phyloP scores from a whole-genome alignment of 2,888 invertebrate species.

The Clusia tigrina region DNA sequence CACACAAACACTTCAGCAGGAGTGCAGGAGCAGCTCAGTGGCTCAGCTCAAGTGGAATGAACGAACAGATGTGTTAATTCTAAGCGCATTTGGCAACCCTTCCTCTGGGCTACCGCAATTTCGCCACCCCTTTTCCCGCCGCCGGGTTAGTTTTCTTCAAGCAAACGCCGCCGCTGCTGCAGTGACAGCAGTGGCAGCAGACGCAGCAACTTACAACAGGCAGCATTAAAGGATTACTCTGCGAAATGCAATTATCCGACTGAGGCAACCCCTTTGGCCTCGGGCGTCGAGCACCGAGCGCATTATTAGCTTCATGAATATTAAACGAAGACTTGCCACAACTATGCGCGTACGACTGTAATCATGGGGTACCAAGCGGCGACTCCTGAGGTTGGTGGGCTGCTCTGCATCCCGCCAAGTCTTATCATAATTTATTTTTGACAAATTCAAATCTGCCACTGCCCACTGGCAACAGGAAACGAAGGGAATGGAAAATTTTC shows the following conservation, averaged over 20 bases:
- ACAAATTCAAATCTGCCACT: conserved; percentile 13
- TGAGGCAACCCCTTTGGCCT: conserved; percentile 45
- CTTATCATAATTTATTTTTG: conserved; percentile 25
- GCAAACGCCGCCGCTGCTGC: background rate
- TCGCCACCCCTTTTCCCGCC: conserved; percentile 44
- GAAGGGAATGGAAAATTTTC: no score
- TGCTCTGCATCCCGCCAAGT: conserved; percentile 10
- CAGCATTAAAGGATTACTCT: conserved; percentile 65
- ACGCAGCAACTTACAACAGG: conserved; percentile 60
- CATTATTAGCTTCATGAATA: conserved; percentile 45
- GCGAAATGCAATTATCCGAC: conserved; percentile 63
- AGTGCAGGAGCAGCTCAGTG: conserved; percentile 29
- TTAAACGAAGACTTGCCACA: conserved; percentile 30
- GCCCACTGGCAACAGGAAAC: background rate
- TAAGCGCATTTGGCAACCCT: conserved; percentile 60
- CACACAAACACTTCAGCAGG: conserved; percentile 32
- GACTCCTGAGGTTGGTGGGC: conserved; percentile 8
- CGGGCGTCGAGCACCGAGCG: conserved; percentile 37
- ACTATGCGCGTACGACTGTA: conserved; percentile 16
- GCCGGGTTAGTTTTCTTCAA: conserved; percentile 10
- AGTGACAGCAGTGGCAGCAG: conserved; percentile 27
- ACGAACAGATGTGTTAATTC: conserved; percentile 64
- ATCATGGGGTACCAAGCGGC: background rate
- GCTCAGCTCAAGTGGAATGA: conserved; percentile 60
- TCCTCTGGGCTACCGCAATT: conserved; percentile 53